Evolutionary conservation across 1,140 invertebrate species (phyloP).

Genomic region (Argopecten irradians): DNA sequence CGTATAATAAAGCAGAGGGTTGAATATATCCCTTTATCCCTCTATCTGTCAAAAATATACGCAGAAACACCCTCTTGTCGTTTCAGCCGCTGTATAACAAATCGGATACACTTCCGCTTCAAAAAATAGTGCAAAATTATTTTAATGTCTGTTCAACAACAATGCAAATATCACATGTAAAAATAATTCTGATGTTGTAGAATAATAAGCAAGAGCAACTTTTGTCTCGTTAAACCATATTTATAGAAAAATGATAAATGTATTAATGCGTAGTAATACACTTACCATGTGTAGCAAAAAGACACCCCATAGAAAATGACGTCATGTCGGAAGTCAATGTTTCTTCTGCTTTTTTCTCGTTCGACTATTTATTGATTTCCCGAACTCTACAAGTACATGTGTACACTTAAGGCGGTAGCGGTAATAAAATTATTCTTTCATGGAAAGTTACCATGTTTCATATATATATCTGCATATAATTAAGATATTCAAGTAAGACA

Average conservation of each 20-base stretch:
- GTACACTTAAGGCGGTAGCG: too few species aligned
- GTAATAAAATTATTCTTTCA: too few species aligned
- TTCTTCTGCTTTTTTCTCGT: constrained; percentile 20
- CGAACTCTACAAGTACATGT: not conserved
- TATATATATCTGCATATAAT: too few species aligned
- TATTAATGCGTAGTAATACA: constrained; percentile 1
- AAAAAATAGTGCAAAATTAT: not conserved
- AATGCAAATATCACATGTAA: not conserved
- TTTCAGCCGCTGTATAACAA: constrained; percentile 7
- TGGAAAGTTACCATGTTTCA: too few species aligned
- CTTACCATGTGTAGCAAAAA: constrained; percentile 8
- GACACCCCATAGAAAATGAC: constrained; percentile 19
- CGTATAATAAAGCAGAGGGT: not conserved
- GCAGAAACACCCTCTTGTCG: constrained; percentile 14
- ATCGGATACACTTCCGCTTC: not conserved
- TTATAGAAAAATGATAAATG: not conserved
- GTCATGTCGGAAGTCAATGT: constrained; percentile 11
- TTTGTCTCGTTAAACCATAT: not conserved
- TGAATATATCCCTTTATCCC: not conserved
- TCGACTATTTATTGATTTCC: not conserved
- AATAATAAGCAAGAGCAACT: not conserved
- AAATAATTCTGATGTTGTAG: not conserved
- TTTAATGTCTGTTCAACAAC: not conserved
- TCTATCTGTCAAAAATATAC: constrained; percentile 18
- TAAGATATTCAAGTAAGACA: too few species aligned